A percentile compares a stretch with the other conserved stretches of the same genome.
Conservation (phyloP, 2,797 vertebrate species). For the Danionella dracula region DNA sequence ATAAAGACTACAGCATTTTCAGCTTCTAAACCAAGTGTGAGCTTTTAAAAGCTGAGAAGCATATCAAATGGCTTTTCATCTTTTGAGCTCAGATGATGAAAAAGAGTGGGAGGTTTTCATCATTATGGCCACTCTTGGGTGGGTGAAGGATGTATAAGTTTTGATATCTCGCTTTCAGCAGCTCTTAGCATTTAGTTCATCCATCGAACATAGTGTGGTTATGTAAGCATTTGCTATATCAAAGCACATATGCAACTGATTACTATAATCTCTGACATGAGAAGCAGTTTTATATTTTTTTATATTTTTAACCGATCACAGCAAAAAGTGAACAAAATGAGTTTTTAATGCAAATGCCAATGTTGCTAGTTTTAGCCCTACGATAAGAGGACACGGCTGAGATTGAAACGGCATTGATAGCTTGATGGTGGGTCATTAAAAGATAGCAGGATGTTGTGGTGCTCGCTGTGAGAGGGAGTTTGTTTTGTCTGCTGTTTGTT, state of each 20-base stretch:
- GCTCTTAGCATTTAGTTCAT: background rate
- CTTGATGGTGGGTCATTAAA: conserved; percentile 26
- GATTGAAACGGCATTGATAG: conserved; percentile 15
- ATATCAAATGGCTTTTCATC: background rate
- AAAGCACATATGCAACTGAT: conserved; percentile 24
- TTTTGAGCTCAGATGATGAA: background rate
- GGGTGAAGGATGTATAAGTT: background rate
- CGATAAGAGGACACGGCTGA: background rate
- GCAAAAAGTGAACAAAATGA: background rate
- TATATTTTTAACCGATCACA: background rate
- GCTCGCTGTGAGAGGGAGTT: conserved; percentile 3
- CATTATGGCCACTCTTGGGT: background rate
- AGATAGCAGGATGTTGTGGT: conserved; percentile 16
- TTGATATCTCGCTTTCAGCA: conserved; percentile 6
- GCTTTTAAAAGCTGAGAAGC: background rate
- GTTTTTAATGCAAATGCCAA: conserved; percentile 7
- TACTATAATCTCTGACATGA: conserved; percentile 39
- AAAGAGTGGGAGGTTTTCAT: background rate
- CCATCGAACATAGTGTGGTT: conserved; percentile 7
- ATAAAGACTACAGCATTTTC: background rate
- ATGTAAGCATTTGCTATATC: conserved; percentile 27
- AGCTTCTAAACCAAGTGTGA: background rate
- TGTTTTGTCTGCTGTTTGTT: conserved; percentile 30
- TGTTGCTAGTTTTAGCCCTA: background rate
- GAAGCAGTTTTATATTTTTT: conserved; percentile 13